These are phyloP conservation scores for Chamaea fasciata DNA, from an alignment of 2,113 vertebrate species.

Conservation along the genomic window DNA sequence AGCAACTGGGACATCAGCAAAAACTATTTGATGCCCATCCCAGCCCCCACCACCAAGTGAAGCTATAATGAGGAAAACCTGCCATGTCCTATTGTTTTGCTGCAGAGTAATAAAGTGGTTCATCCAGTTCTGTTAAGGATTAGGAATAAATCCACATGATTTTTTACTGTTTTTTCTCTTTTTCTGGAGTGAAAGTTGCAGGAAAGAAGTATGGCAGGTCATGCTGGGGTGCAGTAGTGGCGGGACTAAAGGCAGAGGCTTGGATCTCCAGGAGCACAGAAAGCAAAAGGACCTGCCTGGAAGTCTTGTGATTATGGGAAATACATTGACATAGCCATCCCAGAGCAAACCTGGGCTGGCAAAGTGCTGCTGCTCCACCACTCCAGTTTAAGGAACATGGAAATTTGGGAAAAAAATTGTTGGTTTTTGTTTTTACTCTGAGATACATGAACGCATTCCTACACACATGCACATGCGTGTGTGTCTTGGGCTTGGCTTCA, in stretches of 20 bases:
- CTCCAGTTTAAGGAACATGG: neutral
- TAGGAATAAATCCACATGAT: fast-evolving
- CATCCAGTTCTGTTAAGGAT: neutral
- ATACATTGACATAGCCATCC: fast-evolving
- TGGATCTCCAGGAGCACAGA: neutral
- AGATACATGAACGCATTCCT: neutral
- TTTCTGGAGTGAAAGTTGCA: neutral
- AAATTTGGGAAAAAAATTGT: neutral
- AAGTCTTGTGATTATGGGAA: neutral
- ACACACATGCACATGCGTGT: neutral
- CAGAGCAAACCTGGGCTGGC: neutral
- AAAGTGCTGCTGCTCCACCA: neutral
- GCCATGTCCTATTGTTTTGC: neutral
- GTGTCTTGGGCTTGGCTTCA: neutral
- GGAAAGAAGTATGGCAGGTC: neutral
- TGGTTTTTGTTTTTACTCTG: neutral
- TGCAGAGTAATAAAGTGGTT: neutral
- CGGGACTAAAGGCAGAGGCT: neutral
- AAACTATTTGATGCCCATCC: too few species aligned
- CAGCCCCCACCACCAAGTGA: neutral
- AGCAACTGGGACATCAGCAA: neutral
- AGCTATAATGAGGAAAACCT: neutral
- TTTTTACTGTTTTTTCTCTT: neutral
- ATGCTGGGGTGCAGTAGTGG: neutral
- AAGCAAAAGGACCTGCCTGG: neutral